These are phyloP conservation scores for Dicyrtoma fusca DNA, from an alignment of 2,888 invertebrate species.

Conservation along the genomic window DNA sequence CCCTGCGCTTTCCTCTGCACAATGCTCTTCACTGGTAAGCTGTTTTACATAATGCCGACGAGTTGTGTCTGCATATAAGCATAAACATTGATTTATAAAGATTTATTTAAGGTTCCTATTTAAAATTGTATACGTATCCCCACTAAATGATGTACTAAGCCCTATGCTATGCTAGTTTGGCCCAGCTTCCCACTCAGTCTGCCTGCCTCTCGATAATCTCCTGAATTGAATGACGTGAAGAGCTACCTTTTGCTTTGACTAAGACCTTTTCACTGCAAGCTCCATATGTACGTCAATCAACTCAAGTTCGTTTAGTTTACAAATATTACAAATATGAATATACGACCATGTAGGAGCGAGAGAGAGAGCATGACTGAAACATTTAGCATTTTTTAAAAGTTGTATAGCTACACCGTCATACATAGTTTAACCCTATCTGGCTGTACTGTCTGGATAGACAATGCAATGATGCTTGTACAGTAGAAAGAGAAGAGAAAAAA, in stretches of 20 bases:
- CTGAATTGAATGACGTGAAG: constrained; percentile 33
- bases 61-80: too few relatives aligned
- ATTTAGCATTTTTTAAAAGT: constrained; percentile 16
- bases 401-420: neutral
- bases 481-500: too few relatives aligned
- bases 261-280: neutral
- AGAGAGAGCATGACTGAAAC: neutral
- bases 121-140: too few relatives aligned
- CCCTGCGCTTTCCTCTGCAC: too few relatives aligned
- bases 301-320: neutral
- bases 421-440: neutral
- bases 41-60: too few relatives aligned
- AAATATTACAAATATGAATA: neutral
- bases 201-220: constrained; percentile 29
- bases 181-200: neutral
- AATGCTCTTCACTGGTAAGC: too few relatives aligned
- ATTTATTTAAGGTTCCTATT: too few relatives aligned
- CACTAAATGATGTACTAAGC: neutral
- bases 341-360: neutral
- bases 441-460: neutral
- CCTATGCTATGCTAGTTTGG: neutral
- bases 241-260: constrained; percentile 12
- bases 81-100: too few relatives aligned
- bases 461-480: neutral
- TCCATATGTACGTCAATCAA: neutral